Percentiles rank a stretch among this genome's conserved stretches.
phyloP scores from a whole-genome alignment of 2,888 invertebrate genomes.

The Ametastegia equiseti region DNA sequence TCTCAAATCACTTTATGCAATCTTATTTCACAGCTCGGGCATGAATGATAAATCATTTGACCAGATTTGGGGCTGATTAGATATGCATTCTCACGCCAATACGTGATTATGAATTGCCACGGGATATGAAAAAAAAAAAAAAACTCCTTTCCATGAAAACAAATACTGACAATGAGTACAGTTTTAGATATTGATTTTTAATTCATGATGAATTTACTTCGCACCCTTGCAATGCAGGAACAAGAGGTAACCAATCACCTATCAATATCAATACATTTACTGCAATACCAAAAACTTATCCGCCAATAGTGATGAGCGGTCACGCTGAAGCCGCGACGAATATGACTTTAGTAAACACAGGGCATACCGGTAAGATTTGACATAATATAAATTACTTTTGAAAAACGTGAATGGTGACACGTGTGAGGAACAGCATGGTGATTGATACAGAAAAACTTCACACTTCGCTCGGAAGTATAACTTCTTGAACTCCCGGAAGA shows the following conservation, averaged over 20 bases:
- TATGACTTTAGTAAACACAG: slow-evolving; percentile 83
- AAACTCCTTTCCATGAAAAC: too few relatives aligned
- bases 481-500: background rate
- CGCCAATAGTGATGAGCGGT: slow-evolving; percentile 77
- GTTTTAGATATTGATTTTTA: background rate
- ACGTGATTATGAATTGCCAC: too few relatives aligned
- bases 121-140: too few relatives aligned
- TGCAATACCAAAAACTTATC: background rate
- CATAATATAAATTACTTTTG: background rate
- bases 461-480: background rate
- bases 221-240: too few relatives aligned
- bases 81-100: background rate
- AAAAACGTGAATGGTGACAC: background rate
- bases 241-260: background rate
- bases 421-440: background rate
- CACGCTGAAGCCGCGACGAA: slow-evolving; percentile 81
- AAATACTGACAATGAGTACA: too few relatives aligned
- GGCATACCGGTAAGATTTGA: slow-evolving; percentile 78
- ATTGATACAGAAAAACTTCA: background rate
- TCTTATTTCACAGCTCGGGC: too few relatives aligned
- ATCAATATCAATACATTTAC: background rate
- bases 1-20: too few relatives aligned
- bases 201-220: background rate
- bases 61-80: too few relatives aligned
- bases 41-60: too few relatives aligned